Evolutionary conservation across 2,797 vertebrate species (phyloP).

Genomic region (Pseudocheirus occidentalis): DNA sequence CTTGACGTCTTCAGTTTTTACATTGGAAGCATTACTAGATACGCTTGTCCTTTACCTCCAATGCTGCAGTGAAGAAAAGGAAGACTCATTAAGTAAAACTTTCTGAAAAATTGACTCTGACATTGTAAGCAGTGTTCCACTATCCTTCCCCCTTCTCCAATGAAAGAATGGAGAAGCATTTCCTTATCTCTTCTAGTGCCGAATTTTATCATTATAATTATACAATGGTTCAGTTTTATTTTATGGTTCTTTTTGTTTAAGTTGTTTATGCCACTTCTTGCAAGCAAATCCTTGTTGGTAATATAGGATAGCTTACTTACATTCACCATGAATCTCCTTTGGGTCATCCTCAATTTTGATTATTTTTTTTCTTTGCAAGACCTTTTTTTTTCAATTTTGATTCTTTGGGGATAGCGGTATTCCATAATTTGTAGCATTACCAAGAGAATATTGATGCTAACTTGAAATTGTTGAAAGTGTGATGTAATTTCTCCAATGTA

Average conservation of each 20-base stretch:
- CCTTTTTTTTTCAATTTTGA: background rate
- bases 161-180: background rate
- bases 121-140: background rate
- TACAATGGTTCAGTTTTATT: background rate
- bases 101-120: background rate
- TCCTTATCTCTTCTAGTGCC: background rate
- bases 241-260: background rate
- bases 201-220: background rate
- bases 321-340: background rate
- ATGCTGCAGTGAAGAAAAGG: background rate
- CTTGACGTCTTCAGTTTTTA: background rate
- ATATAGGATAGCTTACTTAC: background rate
- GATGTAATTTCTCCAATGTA: background rate
- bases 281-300: background rate
- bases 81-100: background rate
- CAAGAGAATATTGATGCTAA: background rate
- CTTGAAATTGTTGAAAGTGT: background rate
- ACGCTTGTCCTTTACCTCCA: background rate
- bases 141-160: background rate
- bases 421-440: background rate
- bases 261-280: background rate
- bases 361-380: background rate
- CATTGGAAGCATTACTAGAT: background rate
- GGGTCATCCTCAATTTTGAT: background rate
- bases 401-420: background rate